Evolutionary conservation across 2,113 vertebrate genomes (phyloP).

Genomic region (Elgaria multicarinata): DNA sequence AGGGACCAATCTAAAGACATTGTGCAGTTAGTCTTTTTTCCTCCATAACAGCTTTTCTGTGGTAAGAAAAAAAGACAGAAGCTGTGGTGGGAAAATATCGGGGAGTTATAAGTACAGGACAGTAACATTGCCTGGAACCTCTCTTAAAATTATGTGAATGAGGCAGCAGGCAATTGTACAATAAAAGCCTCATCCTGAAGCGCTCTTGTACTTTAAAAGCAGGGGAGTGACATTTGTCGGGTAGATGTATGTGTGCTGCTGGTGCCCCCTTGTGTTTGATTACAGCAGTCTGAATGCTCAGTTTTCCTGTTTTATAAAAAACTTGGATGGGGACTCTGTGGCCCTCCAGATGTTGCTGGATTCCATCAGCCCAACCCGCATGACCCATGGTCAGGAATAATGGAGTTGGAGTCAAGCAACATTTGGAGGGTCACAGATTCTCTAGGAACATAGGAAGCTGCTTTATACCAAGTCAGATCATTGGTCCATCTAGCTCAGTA

Average conservation of each 20-base stretch:
- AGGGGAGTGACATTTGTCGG: too few species aligned
- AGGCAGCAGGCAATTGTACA: not conserved
- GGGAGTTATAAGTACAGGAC: not conserved
- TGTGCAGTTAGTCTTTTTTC: not conserved
- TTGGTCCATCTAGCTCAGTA: too few species aligned
- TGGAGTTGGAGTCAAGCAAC: not conserved
- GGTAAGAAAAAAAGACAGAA: not conserved
- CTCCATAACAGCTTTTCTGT: not conserved
- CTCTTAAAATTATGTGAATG: not conserved
- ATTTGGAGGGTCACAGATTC: not conserved
- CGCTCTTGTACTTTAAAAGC: not conserved
- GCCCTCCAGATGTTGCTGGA: not conserved
- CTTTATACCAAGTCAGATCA: not conserved
- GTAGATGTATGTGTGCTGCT: not conserved
- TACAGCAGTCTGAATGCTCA: not conserved
- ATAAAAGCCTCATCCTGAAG: not conserved
- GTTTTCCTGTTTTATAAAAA: not conserved
- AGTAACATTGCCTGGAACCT: not conserved
- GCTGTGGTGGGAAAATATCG: not conserved
- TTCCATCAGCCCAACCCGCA: not conserved
- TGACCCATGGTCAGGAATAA: too few species aligned
- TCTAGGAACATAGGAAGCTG: not conserved
- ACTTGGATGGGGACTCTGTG: not conserved
- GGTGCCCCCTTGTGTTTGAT: constrained; percentile 5
- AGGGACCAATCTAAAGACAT: not conserved